Base-by-base conservation (phyloP, 1,140 invertebrate genomes). In the Nautilus pompilius region DNA sequence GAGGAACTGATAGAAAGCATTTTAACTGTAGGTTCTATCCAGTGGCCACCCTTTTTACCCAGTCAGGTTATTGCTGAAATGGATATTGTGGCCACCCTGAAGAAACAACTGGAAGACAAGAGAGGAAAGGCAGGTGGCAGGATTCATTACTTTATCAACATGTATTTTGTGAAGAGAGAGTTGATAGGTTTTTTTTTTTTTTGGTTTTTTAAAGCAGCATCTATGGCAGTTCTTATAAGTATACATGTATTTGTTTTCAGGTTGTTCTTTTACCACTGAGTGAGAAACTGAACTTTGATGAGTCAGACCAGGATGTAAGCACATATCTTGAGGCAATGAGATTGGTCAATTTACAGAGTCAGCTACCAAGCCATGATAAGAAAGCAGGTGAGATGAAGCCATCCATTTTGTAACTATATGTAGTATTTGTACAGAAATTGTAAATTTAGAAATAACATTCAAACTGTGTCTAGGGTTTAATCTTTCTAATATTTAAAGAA, bases 31-130 rank as follows among this genome's bases (percentile, higher is more conserved):
- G 54, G 66, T 20, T 68, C 72, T 3, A 57, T 75, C 59, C 74
- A 75, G 29, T 79, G 77, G 77, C 77, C 77, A 15, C 63, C 76
- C 5, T 54, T 69, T 10, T 48, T 71, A 36, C 65, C 69, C 22
- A 61, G 68, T 24, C 56, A 74, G 26, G 41, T 66, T 2, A 22
- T 77, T 6, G 67, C 69, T 17, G 60, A 76, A 46, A 62, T 76
- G 2, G 65, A 66, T 17, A 67, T 70, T 34, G 61, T 68, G 1
- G 59, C 65, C 10, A 66, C 67, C 5, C 62, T 79, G 28, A 69
- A 67, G 24, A 68, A 68, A 62, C 77, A 77, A 58, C 58, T 77
- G 3, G 73, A 76, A 5, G 72, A 76, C 32, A 70, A 71, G 51
- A 67, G 66, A 58, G 67, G 54, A 30, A 72, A 68, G 63, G 72